phyloP scores from a whole-genome alignment of 1,140 invertebrate species.

The Melipona quadrifasciata region DNA sequence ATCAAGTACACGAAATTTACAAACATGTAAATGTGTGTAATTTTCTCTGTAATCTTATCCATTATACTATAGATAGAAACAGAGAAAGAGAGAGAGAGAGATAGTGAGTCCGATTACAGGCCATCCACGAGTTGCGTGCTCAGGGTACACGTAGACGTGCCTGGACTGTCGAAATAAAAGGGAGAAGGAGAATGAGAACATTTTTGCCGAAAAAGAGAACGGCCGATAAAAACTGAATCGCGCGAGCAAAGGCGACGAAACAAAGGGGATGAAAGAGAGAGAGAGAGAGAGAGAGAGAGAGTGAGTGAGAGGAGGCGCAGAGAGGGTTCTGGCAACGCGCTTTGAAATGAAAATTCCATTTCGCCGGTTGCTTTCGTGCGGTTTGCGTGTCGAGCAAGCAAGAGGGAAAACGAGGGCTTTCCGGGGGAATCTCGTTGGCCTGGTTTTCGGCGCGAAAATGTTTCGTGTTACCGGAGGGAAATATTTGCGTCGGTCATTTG shows the following conservation, averaged over 20 bases:
- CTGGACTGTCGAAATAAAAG: constrained; percentile 12
- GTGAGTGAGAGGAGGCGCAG: not conserved
- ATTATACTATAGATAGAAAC: no score
- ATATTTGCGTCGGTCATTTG: constrained; percentile 33
- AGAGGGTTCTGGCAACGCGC: not conserved
- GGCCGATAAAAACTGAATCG: constrained; percentile 19
- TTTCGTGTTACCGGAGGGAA: constrained; percentile 27
- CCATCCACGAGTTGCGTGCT: not conserved
- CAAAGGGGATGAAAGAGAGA: not conserved
- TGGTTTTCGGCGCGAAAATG: constrained; percentile 29
- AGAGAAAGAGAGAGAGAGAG: not conserved
- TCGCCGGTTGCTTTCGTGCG: constrained; percentile 23
- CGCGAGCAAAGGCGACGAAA: constrained; percentile 1
- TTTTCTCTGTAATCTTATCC: no score
- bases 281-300: no score
- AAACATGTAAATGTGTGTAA: no score
- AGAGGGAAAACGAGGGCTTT: not conserved
- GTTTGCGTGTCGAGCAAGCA: constrained; percentile 3
- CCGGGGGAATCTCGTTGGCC: constrained; percentile 32
- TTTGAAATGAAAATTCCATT: constrained; percentile 55
- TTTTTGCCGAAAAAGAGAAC: not conserved
- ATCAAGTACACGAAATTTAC: no score
- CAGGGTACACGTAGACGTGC: not conserved
- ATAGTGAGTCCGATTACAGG: no score
- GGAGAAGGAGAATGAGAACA: not conserved